A percentile compares a stretch with the other conserved stretches of the same genome.
Conservation (phyloP, 2,888 invertebrate species). For the Ctena decussata region DNA sequence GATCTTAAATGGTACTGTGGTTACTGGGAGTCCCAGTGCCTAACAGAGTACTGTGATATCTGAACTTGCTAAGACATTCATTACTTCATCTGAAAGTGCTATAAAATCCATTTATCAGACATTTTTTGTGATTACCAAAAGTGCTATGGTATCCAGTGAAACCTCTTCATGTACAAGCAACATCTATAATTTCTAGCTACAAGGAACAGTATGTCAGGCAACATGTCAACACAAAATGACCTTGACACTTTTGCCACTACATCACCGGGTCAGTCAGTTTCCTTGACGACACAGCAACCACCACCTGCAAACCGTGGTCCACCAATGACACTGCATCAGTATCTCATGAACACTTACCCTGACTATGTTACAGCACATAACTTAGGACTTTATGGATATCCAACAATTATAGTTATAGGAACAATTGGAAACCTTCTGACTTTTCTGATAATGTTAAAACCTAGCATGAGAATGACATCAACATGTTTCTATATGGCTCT, state of each 20-base stretch:
- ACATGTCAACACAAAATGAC: neutral
- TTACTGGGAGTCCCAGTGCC: too few relatives aligned
- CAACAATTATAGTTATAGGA: slow-evolving; percentile 74
- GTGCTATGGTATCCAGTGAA: too few relatives aligned
- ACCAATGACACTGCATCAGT: slow-evolving; percentile 50
- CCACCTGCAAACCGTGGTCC: neutral
- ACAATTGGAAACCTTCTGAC: slow-evolving; percentile 78
- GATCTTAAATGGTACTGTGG: too few relatives aligned
- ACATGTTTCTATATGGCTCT: slow-evolving; percentile 79
- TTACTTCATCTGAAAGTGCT: too few relatives aligned
- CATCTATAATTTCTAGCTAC: too few relatives aligned
- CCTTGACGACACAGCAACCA: neutral
- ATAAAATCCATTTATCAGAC: too few relatives aligned
- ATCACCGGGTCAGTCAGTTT: neutral
- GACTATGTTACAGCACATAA: slow-evolving; percentile 64
- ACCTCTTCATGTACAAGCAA: too few relatives aligned
- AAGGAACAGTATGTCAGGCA: too few relatives aligned
- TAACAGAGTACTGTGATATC: too few relatives aligned
- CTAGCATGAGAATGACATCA: slow-evolving; percentile 70
- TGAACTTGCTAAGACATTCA: too few relatives aligned
- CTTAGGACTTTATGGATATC: slow-evolving; percentile 72
- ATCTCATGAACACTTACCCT: slow-evolving; percentile 51
- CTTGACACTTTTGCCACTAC: neutral
- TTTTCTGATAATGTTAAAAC: slow-evolving; percentile 74
- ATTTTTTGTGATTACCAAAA: too few relatives aligned